Conservation (phyloP, 1,140 invertebrate genomes). For the Acyrthosiphon pisum region DNA sequence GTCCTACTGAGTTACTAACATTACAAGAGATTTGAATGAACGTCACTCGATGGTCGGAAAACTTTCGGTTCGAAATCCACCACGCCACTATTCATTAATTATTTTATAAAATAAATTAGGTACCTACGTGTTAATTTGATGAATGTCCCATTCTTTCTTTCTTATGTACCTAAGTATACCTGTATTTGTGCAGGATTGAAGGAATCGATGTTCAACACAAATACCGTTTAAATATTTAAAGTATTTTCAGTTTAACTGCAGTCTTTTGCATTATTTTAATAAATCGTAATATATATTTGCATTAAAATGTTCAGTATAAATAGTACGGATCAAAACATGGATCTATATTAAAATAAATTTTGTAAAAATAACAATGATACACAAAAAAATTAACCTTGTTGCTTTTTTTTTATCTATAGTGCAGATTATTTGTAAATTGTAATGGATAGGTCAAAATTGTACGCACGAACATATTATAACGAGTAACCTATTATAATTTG, state of each 20-base stretch:
- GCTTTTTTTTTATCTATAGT: too few species aligned
- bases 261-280: background rate
- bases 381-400: too few species aligned
- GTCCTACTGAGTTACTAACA: background rate
- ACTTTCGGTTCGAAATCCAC: background rate
- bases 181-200: background rate
- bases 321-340: background rate
- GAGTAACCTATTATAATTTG: too few species aligned
- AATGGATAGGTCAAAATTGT: too few species aligned
- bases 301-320: background rate
- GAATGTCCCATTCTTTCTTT: background rate
- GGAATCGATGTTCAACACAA: background rate
- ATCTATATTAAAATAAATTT: too few species aligned
- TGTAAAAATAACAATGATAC: too few species aligned
- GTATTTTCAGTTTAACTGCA: background rate
- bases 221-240: background rate
- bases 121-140: background rate
- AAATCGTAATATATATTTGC: background rate
- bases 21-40: slow-evolving; percentile 39
- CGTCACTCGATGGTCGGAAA: background rate
- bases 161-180: background rate
- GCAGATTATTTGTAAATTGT: too few species aligned
- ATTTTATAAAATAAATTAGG: background rate
- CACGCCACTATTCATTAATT: background rate
- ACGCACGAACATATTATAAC: too few species aligned